A percentile compares a stretch with the other conserved stretches of the same genome.
These are phyloP conservation scores for Agrochola litura DNA, from an alignment of 2,888 invertebrate species.

Conservation along the genomic window DNA sequence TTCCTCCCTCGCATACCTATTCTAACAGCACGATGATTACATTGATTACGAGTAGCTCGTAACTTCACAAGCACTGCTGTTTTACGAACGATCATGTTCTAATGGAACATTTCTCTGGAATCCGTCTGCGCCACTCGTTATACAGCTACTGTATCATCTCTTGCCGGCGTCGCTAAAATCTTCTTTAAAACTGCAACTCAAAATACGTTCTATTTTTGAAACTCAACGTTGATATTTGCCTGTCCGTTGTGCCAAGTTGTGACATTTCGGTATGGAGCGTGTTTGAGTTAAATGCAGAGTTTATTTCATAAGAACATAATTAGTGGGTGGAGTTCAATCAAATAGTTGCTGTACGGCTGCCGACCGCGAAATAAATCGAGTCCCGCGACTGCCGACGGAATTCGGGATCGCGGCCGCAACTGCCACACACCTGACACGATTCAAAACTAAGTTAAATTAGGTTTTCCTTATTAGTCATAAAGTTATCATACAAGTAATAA, in stretches of 20 bases:
- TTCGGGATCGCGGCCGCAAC: conserved; percentile 35
- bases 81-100: conserved; percentile 56
- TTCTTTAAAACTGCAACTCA: conserved; percentile 8
- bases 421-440: conserved; percentile 6
- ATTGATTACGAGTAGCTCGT: conserved; percentile 19
- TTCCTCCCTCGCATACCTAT: background rate
- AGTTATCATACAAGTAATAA: background rate
- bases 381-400: conserved; percentile 57
- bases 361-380: conserved; percentile 78
- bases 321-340: conserved; percentile 90
- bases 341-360: conserved; percentile 79
- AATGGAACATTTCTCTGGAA: conserved; percentile 61
- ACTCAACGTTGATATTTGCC: conserved; percentile 17
- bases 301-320: conserved; percentile 90
- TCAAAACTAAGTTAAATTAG: conserved; percentile 2
- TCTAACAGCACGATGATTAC: conserved; percentile 9
- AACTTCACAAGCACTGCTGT: conserved; percentile 15
- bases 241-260: background rate
- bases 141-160: conserved; percentile 77
- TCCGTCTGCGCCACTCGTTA: conserved; percentile 55
- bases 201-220: conserved; percentile 20
- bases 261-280: conserved; percentile 53
- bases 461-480: conserved; percentile 1
- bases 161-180: conserved; percentile 34
- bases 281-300: conserved; percentile 84